Percentiles rank a stretch among this genome's conserved stretches.
These are phyloP conservation scores for Ernsta delagoae DNA, from an alignment of 2,888 invertebrate genomes.

Conservation along the genomic window DNA sequence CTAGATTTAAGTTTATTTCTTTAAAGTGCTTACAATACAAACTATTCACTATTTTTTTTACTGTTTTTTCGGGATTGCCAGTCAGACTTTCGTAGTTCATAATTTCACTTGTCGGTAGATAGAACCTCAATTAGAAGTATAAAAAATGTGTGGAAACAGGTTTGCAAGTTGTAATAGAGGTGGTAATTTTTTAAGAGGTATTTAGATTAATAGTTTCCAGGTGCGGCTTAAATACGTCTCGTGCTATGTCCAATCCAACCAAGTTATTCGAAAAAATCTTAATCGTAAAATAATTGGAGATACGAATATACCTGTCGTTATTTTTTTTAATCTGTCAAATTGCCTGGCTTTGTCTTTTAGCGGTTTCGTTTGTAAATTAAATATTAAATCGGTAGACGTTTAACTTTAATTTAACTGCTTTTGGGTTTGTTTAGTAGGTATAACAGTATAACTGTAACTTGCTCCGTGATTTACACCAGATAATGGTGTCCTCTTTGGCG, in stretches of 20 bases:
- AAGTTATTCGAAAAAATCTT: not conserved
- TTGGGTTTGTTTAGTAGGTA: no score
- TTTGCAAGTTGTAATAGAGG: slow-evolving; percentile 12
- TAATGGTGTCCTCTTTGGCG: no score
- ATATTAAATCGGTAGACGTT: no score
- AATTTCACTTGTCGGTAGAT: slow-evolving; percentile 17
- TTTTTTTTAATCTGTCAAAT: no score
- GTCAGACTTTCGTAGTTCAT: slow-evolving; percentile 7
- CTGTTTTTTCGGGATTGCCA: no score
- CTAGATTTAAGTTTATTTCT: not conserved
- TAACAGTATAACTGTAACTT: no score
- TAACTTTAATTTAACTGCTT: no score
- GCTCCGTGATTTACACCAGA: no score
- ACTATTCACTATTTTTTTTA: no score
- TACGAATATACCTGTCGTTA: not conserved
- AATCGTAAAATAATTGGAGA: not conserved
- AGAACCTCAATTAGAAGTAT: slow-evolving; percentile 17
- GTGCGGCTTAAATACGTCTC: slow-evolving; percentile 3
- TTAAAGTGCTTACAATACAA: no score
- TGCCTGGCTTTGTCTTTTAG: no score
- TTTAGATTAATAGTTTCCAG: slow-evolving; percentile 21
- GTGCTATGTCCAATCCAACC: not conserved
- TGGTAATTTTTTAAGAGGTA: slow-evolving; percentile 11
- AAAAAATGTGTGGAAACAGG: slow-evolving; percentile 1
- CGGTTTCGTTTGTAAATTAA: no score